phyloP scores from a whole-genome alignment of 2,113 vertebrate species.

The Prietella phreatophila region DNA sequence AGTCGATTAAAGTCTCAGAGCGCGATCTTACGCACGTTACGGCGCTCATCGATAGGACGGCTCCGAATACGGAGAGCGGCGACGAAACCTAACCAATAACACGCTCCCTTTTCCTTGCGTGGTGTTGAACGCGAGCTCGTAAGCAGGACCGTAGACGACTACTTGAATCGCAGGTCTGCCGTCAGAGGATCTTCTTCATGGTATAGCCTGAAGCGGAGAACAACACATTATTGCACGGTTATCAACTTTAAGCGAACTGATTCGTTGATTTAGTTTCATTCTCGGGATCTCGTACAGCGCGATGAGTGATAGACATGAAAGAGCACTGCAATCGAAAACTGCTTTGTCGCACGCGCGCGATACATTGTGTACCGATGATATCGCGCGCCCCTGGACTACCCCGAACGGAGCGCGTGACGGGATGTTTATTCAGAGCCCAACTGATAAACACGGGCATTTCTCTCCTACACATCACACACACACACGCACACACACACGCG shows the following conservation, averaged over 20 bases:
- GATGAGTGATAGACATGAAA: background rate
- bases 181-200: background rate
- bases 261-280: no score
- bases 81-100: background rate
- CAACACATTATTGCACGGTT: background rate
- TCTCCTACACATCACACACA: background rate
- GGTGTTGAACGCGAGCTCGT: background rate
- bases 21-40: no score
- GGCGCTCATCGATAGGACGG: background rate
- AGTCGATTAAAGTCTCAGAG: background rate
- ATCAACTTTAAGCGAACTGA: background rate
- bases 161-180: background rate
- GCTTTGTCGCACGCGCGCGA: no score
- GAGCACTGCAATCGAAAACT: background rate
- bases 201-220: background rate
- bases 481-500: no score
- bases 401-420: background rate
- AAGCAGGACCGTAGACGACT: background rate
- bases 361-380: background rate
- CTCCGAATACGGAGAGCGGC: background rate
- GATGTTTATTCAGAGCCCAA: background rate
- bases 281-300: background rate
- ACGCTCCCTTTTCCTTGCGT: background rate
- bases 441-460: slow-evolving; percentile 3
- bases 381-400: background rate